A percentile compares a stretch with the other conserved stretches of the same genome.
These are phyloP conservation scores for Peromyscus californicus DNA, from an alignment of 2,113 vertebrate species.

Conservation along the genomic window DNA sequence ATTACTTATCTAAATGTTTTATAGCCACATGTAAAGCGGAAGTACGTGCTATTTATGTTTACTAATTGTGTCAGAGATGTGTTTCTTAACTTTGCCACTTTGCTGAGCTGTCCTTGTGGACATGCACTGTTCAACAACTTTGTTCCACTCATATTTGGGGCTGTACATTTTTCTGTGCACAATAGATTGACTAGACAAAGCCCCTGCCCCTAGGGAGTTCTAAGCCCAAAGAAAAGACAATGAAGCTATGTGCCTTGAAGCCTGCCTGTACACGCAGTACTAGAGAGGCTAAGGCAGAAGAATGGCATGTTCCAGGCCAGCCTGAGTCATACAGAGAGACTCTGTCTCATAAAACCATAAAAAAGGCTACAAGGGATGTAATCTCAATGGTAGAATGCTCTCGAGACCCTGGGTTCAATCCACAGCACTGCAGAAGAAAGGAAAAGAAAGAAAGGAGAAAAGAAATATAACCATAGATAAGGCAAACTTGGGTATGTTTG, in stretches of 20 bases:
- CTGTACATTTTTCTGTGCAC: background rate
- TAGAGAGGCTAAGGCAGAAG: background rate
- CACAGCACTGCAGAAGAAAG: background rate
- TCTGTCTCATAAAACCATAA: background rate
- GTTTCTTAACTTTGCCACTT: conserved; percentile 1
- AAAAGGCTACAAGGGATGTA: background rate
- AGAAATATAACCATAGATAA: background rate
- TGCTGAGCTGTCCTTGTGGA: conserved; percentile 22
- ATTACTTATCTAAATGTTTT: conserved; percentile 43
- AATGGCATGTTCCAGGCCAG: background rate
- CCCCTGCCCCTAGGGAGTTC: background rate
- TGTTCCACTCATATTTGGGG: background rate
- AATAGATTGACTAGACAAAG: background rate
- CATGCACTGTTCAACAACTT: background rate
- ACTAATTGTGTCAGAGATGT: background rate
- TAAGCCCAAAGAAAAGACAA: background rate
- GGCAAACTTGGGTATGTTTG: background rate
- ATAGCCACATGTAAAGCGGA: background rate
- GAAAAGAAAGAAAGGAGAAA: background rate
- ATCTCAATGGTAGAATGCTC: background rate
- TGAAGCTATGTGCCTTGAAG: background rate
- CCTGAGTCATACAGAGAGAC: background rate
- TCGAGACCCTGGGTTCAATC: background rate
- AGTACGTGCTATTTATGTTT: background rate
- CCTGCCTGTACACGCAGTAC: background rate